phyloP scores from a whole-genome alignment of 92 coral and sea anemone genomes.

The Paramuricea clavata region DNA sequence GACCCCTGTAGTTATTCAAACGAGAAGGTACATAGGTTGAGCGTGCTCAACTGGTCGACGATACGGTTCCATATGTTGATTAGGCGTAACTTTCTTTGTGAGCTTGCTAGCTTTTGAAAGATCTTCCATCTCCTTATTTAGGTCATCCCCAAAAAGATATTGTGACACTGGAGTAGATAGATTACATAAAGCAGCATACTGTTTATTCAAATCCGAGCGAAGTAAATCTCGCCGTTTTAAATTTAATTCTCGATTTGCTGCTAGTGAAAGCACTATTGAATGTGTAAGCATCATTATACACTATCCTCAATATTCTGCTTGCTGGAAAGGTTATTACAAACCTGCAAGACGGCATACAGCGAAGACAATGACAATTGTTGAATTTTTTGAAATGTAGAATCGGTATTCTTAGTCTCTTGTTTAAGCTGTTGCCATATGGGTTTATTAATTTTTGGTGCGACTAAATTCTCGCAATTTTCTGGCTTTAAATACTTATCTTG shows the following conservation, averaged over 20 bases:
- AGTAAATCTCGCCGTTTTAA: conserved; percentile 60
- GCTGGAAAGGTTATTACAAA: conserved; percentile 36
- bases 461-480: conserved; percentile 53
- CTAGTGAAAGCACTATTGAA: conserved; percentile 54
- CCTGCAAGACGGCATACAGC: conserved; percentile 56
- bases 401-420: conserved; percentile 48
- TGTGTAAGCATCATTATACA: conserved; percentile 28
- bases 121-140: conserved; percentile 61
- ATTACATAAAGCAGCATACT: conserved; percentile 58
- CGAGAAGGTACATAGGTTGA: too few relatives aligned
- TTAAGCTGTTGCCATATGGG: conserved; percentile 55
- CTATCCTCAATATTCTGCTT: not conserved
- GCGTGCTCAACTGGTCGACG: conserved; percentile 9
- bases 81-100: conserved; percentile 19
- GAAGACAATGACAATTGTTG: conserved; percentile 47
- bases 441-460: conserved; percentile 57
- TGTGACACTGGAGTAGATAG: conserved; percentile 56
- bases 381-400: conserved; percentile 52
- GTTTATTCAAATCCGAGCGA: conserved; percentile 63
- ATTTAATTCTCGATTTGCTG: conserved; percentile 60
- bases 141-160: conserved; percentile 65
- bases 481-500: conserved; percentile 47
- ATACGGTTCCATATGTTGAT: conserved; percentile 21
- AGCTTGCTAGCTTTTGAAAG: conserved; percentile 33
- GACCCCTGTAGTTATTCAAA: too few relatives aligned